These are phyloP conservation scores for Bembecia ichneumoniformis DNA, from an alignment of 2,888 invertebrate genomes.

Conservation along the genomic window DNA sequence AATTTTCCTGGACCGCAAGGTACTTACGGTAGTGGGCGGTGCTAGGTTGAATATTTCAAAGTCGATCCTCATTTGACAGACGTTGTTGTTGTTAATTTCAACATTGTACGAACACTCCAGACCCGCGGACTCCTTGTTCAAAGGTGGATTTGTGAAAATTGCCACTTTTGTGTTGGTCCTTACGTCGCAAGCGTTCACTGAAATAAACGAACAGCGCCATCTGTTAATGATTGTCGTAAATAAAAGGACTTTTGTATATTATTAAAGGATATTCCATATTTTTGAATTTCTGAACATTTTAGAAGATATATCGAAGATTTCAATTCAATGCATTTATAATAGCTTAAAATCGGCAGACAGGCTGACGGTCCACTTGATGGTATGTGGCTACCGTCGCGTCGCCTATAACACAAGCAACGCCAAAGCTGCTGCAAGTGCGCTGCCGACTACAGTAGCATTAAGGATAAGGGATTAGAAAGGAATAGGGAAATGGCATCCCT, in stretches of 20 bases:
- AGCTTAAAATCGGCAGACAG: too few relatives aligned
- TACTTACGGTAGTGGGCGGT: slow-evolving; percentile 54
- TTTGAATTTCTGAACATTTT: too few relatives aligned
- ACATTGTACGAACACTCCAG: slow-evolving; percentile 69
- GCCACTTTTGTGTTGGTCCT: slow-evolving; percentile 55
- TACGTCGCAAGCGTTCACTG: slow-evolving; percentile 63
- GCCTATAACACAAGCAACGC: too few relatives aligned
- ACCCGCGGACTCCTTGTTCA: slow-evolving; percentile 50
- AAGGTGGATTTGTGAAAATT: slow-evolving; percentile 61
- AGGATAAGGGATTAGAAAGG: too few relatives aligned
- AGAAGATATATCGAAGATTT: not conserved
- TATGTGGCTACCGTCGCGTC: too few relatives aligned
- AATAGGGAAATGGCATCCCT: too few relatives aligned
- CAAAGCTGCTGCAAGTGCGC: too few relatives aligned
- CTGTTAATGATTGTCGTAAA: slow-evolving; percentile 6
- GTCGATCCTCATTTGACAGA: slow-evolving; percentile 74
- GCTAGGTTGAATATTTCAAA: slow-evolving; percentile 71
- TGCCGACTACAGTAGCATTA: too few relatives aligned
- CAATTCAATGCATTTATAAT: not conserved
- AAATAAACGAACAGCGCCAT: slow-evolving; percentile 17
- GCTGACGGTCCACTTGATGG: too few relatives aligned
- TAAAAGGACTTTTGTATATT: not conserved
- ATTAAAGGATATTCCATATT: too few relatives aligned
- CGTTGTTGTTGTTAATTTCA: slow-evolving; percentile 71
- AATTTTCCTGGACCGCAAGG: too few relatives aligned